These are phyloP conservation scores for Clavelina lepadiformis DNA, from an alignment of 23 tunicate genomes.

Conservation along the genomic window DNA sequence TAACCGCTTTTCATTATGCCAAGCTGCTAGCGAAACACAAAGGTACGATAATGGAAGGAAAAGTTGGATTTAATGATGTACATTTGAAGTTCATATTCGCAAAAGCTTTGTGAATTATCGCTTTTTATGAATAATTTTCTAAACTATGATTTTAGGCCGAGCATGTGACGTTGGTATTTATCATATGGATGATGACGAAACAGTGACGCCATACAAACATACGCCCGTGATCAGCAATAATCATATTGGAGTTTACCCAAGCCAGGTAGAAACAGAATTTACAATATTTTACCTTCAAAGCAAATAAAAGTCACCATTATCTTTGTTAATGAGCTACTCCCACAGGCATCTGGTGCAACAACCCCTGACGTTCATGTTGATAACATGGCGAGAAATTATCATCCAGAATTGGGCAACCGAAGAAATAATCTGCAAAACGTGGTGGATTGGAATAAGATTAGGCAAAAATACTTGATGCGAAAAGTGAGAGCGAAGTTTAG, in stretches of 20 bases:
- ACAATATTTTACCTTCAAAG: conserved; percentile 3
- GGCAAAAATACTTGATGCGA: conserved; percentile 54
- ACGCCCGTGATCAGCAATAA: neutral
- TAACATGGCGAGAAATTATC: neutral
- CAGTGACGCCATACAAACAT: neutral
- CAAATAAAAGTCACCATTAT: too few relatives aligned
- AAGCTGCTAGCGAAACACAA: conserved; percentile 26
- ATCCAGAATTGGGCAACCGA: neutral
- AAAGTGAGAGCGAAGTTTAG: conserved; percentile 31
- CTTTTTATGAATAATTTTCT: neutral
- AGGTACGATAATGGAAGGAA: conserved; percentile 1
- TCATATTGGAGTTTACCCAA: too few relatives aligned
- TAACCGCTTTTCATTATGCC: conserved; percentile 45
- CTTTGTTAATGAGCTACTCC: too few relatives aligned
- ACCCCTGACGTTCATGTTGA: neutral
- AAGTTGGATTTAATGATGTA: neutral
- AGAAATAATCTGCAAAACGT: conserved; percentile 35
- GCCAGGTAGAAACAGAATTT: neutral
- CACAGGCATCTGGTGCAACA: conserved; percentile 1
- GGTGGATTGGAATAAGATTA: conserved; percentile 56
- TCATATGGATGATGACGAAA: conserved; percentile 20
- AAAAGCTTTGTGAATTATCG: neutral
- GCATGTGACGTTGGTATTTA: conserved; percentile 66
- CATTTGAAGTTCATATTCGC: too few relatives aligned
- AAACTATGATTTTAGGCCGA: conserved; percentile 16